A percentile compares a stretch with the other conserved stretches of the same genome.
Conservation (phyloP, 2,888 invertebrate genomes). For the Philopedon plagiatum region DNA sequence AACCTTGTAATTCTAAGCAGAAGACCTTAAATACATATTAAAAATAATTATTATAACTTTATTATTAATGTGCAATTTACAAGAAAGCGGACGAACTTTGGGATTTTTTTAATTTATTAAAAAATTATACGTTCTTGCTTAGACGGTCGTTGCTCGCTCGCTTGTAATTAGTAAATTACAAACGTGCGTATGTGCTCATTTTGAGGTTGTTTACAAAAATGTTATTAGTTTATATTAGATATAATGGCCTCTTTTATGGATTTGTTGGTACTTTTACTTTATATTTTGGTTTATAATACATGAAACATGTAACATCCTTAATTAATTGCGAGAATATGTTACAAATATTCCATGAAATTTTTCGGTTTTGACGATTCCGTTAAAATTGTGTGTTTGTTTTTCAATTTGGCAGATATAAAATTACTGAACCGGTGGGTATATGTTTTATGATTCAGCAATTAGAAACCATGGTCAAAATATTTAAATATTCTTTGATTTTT, state of each 20-base stretch:
- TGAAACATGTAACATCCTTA: too few relatives aligned
- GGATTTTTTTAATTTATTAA: constrained; percentile 18
- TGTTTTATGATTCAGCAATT: too few relatives aligned
- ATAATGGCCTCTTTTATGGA: not conserved
- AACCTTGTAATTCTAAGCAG: constrained; percentile 25
- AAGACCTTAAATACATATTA: constrained; percentile 20
- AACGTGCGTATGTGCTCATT: constrained; percentile 18
- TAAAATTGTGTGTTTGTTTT: too few relatives aligned
- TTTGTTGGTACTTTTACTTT: constrained; percentile 15
- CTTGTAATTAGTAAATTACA: constrained; percentile 11
- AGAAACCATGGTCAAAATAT: too few relatives aligned
- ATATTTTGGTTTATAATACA: not conserved
- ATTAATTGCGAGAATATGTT: too few relatives aligned
- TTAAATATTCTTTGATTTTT: too few relatives aligned
- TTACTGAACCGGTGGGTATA: too few relatives aligned
- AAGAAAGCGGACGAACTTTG: constrained; percentile 18
- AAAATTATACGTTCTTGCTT: constrained; percentile 21
- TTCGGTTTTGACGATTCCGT: too few relatives aligned
- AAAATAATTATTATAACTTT: constrained; percentile 22
- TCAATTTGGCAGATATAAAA: too few relatives aligned
- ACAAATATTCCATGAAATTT: too few relatives aligned
- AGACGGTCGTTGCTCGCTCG: constrained; percentile 1
- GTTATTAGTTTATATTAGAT: constrained; percentile 16
- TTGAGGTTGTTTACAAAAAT: constrained; percentile 19
- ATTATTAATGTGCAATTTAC: constrained; percentile 19